These are phyloP conservation scores for Proterorhinus semilunaris DNA, from an alignment of 2,113 vertebrate genomes.

Conservation along the genomic window DNA sequence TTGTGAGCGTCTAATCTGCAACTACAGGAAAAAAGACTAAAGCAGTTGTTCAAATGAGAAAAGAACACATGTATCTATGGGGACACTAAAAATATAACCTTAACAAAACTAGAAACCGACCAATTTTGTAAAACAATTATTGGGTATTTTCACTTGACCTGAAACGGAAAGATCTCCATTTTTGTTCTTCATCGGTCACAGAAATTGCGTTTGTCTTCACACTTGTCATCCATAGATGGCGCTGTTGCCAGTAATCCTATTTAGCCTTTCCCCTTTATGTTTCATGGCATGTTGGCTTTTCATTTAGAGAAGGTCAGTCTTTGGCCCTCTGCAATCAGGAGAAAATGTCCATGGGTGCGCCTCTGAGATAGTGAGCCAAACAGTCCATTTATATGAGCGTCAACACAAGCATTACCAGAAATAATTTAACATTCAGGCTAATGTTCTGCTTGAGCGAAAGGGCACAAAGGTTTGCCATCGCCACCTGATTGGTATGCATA, in stretches of 20 bases:
- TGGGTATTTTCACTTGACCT: too few relatives aligned
- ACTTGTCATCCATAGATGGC: neutral
- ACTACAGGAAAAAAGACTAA: too few relatives aligned
- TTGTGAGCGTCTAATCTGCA: too few relatives aligned
- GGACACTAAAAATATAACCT: too few relatives aligned
- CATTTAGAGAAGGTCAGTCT: constrained; percentile 55
- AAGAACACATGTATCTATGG: too few relatives aligned
- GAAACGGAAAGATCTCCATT: neutral
- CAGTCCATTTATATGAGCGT: constrained; percentile 53
- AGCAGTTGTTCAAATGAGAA: too few relatives aligned
- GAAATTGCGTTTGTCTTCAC: neutral
- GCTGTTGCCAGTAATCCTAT: constrained; percentile 34
- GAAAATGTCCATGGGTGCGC: constrained; percentile 31
- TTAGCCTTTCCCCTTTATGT: neutral
- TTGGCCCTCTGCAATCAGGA: constrained; percentile 47
- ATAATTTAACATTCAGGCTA: constrained; percentile 57
- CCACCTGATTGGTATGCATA: constrained; percentile 66
- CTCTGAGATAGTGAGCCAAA: constrained; percentile 61
- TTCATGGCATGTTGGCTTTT: constrained; percentile 48
- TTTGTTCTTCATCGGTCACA: neutral
- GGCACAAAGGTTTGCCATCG: constrained; percentile 35
- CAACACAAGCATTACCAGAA: constrained; percentile 57
- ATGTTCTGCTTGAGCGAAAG: constrained; percentile 66
- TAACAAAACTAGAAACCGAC: too few relatives aligned
- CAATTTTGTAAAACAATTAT: too few relatives aligned